phyloP scores from a whole-genome alignment of 2,888 invertebrate genomes.

The Drosophila longiperda region DNA sequence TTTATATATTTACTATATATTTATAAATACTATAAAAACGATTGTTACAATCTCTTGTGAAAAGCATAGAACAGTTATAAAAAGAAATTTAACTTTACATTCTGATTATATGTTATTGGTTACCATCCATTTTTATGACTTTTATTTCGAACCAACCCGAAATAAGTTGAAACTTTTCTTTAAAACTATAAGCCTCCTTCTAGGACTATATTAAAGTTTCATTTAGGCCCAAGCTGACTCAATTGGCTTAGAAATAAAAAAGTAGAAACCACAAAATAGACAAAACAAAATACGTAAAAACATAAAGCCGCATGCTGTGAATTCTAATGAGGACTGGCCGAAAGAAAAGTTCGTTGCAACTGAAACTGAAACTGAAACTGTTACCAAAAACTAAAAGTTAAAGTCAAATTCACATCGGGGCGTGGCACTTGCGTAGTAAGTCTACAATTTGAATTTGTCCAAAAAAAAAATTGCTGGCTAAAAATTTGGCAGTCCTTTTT shows the following conservation, averaged over 20 bases:
- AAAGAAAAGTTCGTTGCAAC: conserved; percentile 38
- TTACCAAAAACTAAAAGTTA: conserved; percentile 57
- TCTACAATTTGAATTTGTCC: conserved; percentile 59
- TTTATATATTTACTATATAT: neutral
- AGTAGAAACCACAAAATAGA: conserved; percentile 4
- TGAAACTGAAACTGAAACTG: conserved; percentile 27
- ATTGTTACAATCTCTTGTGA: neutral
- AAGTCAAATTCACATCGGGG: conserved; percentile 53
- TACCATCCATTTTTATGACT: neutral
- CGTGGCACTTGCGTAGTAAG: conserved; percentile 53
- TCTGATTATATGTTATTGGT: neutral
- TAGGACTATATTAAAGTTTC: neutral
- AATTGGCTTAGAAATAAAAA: conserved; percentile 35
- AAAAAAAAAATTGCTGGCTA: conserved; percentile 27
- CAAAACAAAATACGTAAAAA: neutral
- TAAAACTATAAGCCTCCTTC: neutral
- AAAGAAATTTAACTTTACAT: neutral
- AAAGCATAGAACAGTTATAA: neutral
- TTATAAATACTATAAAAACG: neutral
- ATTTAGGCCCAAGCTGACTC: conserved; percentile 22
- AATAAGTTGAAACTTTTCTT: neutral
- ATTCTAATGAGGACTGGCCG: conserved; percentile 49
- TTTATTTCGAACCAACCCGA: neutral
- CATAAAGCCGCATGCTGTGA: conserved; percentile 41
- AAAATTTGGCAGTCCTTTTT: conserved; percentile 65